These are phyloP conservation scores for Drosophila subquinaria DNA, from an alignment of 2,888 invertebrate genomes.

Conservation along the genomic window DNA sequence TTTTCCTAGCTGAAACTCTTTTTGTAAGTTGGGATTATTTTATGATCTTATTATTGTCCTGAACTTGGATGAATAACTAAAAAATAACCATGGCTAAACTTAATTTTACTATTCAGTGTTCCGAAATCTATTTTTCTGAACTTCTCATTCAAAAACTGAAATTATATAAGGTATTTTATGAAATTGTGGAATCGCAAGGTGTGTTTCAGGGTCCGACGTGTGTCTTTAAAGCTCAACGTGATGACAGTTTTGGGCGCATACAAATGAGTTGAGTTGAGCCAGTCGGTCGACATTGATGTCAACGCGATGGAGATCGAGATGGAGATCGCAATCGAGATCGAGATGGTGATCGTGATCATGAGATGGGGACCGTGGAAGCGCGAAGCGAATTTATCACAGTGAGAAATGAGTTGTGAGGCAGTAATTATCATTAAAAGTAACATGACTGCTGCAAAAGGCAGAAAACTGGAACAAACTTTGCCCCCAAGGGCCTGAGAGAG, in stretches of 20 bases:
- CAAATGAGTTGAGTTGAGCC: slow-evolving; percentile 31
- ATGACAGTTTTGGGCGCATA: slow-evolving; percentile 50
- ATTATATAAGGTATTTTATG: not conserved
- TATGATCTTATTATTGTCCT: too few species aligned
- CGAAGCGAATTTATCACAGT: slow-evolving; percentile 72
- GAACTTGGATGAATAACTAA: not conserved
- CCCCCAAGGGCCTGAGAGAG: slow-evolving; percentile 5
- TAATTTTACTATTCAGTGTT: not conserved
- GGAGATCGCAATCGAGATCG: slow-evolving; percentile 23
- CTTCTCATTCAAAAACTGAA: not conserved
- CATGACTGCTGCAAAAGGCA: slow-evolving; percentile 62
- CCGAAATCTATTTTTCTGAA: not conserved
- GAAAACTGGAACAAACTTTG: slow-evolving; percentile 21
- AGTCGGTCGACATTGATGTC: slow-evolving; percentile 53
- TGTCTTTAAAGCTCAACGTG: slow-evolving; percentile 34
- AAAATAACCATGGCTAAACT: not conserved
- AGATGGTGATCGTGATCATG: slow-evolving; percentile 29
- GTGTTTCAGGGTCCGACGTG: slow-evolving; percentile 5
- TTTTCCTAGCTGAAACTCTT: too few species aligned
- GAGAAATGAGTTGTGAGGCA: slow-evolving; percentile 81
- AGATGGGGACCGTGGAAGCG: slow-evolving; percentile 21
- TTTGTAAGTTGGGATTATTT: too few species aligned
- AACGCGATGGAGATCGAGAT: slow-evolving; percentile 29
- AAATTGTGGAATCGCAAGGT: not conserved
- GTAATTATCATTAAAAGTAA: slow-evolving; percentile 83